phyloP scores from a whole-genome alignment of 2,113 vertebrate species.

The Rousettus leschenaultii region DNA sequence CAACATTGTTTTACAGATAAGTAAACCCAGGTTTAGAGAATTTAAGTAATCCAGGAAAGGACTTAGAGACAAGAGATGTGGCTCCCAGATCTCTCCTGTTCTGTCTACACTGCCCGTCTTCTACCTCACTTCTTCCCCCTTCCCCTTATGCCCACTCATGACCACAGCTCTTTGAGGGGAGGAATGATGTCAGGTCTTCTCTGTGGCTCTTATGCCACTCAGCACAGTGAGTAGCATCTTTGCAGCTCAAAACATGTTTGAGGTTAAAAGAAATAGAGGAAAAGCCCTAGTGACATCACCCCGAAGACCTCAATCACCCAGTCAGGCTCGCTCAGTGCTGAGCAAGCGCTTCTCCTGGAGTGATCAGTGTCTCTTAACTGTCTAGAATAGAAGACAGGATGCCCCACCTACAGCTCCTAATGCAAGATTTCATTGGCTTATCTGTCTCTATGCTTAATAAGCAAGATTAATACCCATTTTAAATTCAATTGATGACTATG shows the following conservation, averaged over 20 bases:
- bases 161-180: neutral
- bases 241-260: neutral
- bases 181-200: accelerated
- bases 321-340: neutral
- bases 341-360: neutral
- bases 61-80: neutral
- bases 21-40: neutral
- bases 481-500: neutral
- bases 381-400: neutral
- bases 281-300: neutral
- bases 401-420: neutral
- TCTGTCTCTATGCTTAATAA: neutral
- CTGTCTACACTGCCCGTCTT: neutral
- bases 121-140: neutral
- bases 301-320: neutral
- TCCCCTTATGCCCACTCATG: neutral
- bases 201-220: neutral
- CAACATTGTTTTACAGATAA: neutral
- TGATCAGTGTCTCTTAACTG: neutral
- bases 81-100: neutral
- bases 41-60: neutral
- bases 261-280: neutral
- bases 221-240: neutral
- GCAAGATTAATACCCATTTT: constrained; percentile 29
- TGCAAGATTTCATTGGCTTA: neutral